Base-by-base conservation (phyloP, 2,113 vertebrate genomes). In the Phrynosoma blainvillii region DNA sequence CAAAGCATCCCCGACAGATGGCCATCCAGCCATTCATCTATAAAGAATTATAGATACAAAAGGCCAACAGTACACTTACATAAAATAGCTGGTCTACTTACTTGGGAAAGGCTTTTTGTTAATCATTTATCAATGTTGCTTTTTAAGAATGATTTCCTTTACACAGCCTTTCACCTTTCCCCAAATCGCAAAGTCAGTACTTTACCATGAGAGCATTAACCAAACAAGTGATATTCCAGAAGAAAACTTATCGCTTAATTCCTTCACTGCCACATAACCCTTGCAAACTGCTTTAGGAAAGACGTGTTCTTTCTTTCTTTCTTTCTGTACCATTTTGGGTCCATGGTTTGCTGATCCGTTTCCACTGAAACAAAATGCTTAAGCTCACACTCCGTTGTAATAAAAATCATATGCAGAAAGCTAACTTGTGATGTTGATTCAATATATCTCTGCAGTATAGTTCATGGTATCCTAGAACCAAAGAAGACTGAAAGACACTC, bases 91-190 rank as follows among this genome's bases (percentile, higher is more conserved):
- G 81, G 47, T 4, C 1, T 21, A 18, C 81, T 1, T 25, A 40
- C 42, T 78, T 40, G 23, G 40, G 21, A 77, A 81, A 73, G 52
- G 20, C 27, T 16, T 47, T 76, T n/a, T 86, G 25, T 32, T 78
- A 62, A 20, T 40, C 66, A 12, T 32, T 56, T 18, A 30, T 42
- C 74, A 89, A 68, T 71, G 78, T 78, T 89, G 76, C 70, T 27
- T 47, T 86, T 89, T 47, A 62, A 54, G 52, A 32, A 42, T 36
- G 70, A 65, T 10, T 52, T 74, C 62, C 20, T 42, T 20, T 32
- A 5, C 27, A 1, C 0, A 1, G 1, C 0, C 4, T 65, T 27
- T 8, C 0, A 47, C 13, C 1, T 8, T 10, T 42, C 30, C 0
- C 30, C 0, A 0, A 0, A 10, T 52, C 1, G 0, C 2, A 59